Percentiles rank a stretch among this genome's conserved stretches.
phyloP scores from a whole-genome alignment of 2,888 invertebrate genomes.

The Amphipyra tragopoginis region DNA sequence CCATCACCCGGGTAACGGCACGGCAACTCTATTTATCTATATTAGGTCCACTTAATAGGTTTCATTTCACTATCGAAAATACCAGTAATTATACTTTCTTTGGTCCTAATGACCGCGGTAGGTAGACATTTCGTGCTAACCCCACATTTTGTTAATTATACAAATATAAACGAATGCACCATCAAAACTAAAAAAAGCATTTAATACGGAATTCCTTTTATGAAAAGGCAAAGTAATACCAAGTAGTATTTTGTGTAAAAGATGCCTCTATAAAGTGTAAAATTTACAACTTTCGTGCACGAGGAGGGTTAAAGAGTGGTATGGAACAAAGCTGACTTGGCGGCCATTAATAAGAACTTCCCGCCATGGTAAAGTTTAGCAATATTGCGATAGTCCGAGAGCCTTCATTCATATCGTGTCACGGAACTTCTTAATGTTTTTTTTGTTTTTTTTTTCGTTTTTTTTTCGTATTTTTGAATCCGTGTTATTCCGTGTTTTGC shows the following conservation, averaged over 20 bases:
- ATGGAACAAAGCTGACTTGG: constrained; percentile 74
- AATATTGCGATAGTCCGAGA: constrained; percentile 80
- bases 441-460: constrained; percentile 44
- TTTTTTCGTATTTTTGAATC: constrained; percentile 39
- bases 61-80: constrained; percentile 31
- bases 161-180: constrained; percentile 28
- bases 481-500: constrained; percentile 56
- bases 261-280: constrained; percentile 67
- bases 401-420: constrained; percentile 71
- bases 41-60: constrained; percentile 4
- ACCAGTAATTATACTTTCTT: constrained; percentile 32
- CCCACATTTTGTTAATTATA: constrained; percentile 43
- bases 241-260: constrained; percentile 40
- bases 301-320: constrained; percentile 67
- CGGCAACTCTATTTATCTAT: constrained; percentile 12
- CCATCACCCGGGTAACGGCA: neutral
- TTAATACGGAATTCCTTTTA: constrained; percentile 40
- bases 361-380: constrained; percentile 76
- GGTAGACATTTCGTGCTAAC: constrained; percentile 52
- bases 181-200: constrained; percentile 21
- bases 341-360: constrained; percentile 82
- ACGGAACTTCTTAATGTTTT: constrained; percentile 61
- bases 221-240: constrained; percentile 41
- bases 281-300: constrained; percentile 73
- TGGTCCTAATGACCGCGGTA: constrained; percentile 18